Percentiles rank a stretch among this genome's conserved stretches.
Conservation (phyloP, 2,888 invertebrate species). For the Dynastes grantii region DNA sequence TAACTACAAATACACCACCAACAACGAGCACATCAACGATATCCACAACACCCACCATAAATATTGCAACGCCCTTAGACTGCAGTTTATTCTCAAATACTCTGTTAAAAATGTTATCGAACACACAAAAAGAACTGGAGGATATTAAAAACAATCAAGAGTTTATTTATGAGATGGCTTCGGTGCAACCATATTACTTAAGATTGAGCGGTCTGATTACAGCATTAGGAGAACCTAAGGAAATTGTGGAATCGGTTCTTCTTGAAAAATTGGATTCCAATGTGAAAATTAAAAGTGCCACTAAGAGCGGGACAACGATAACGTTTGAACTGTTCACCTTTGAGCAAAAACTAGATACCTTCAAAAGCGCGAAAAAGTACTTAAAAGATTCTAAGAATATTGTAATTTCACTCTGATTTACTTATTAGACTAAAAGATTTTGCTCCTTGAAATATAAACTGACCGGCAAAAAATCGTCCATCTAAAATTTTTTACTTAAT, state of each 20-base stretch:
- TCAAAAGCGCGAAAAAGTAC: conserved; percentile 59
- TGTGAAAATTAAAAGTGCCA: conserved; percentile 58
- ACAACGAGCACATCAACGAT: neutral
- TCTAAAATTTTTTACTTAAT: too few species aligned
- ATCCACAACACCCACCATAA: neutral
- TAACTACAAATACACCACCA: neutral
- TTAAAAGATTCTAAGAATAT: conserved; percentile 57
- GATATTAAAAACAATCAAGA: conserved; percentile 25
- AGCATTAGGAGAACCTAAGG: conserved; percentile 41
- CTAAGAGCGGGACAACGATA: conserved; percentile 58
- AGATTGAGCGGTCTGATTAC: conserved; percentile 48
- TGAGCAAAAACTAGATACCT: conserved; percentile 60
- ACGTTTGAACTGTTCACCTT: conserved; percentile 60
- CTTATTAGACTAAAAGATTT: neutral
- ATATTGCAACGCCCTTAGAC: neutral
- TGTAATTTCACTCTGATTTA: conserved; percentile 34
- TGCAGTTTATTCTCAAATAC: conserved; percentile 13
- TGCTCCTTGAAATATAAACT: neutral
- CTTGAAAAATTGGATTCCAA: conserved; percentile 59
- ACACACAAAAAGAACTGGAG: conserved; percentile 37
- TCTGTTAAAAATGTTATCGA: conserved; percentile 1
- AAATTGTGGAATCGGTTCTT: conserved; percentile 58
- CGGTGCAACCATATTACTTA: conserved; percentile 43
- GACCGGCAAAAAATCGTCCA: too few species aligned
- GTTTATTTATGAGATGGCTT: conserved; percentile 38